Evolutionary conservation across 64 coral and sea anemone species (phyloP).

Genomic region (Montipora capricornis): DNA sequence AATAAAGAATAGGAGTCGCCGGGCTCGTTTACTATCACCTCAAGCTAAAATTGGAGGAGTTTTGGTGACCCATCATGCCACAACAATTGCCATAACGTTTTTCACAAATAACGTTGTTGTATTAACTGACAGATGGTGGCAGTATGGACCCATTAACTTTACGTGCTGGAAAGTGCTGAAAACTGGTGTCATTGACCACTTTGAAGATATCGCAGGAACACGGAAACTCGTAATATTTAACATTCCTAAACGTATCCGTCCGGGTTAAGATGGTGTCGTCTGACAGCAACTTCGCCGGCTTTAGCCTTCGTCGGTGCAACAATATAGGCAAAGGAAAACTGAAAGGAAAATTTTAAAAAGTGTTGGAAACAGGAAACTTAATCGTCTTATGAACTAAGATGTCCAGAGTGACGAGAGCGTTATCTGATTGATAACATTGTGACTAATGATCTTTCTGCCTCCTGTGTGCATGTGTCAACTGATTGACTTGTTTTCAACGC

Average conservation of each 20-base stretch:
- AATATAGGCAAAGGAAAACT: constrained; percentile 28
- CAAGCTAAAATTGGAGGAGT: too few relatives aligned
- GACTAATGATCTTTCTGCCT: too few relatives aligned
- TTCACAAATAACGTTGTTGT: background rate
- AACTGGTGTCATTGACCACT: background rate
- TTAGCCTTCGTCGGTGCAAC: constrained; percentile 7
- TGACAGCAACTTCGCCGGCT: background rate
- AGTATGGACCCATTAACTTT: background rate
- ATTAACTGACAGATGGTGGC: background rate
- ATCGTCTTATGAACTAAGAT: background rate
- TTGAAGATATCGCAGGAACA: background rate
- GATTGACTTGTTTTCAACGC: too few relatives aligned
- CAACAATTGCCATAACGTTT: too few relatives aligned
- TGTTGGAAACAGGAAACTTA: background rate
- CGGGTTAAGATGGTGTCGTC: constrained; percentile 22
- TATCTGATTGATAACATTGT: background rate
- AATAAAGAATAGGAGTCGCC: too few relatives aligned
- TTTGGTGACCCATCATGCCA: too few relatives aligned
- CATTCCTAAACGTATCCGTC: background rate
- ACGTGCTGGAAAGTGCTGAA: background rate
- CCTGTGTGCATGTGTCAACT: too few relatives aligned
- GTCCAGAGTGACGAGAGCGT: background rate
- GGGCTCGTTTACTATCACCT: too few relatives aligned
- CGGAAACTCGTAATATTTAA: background rate
- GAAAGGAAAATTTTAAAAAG: background rate